Evolutionary conservation across 2,888 invertebrate species (phyloP).

Genomic region (Drosophila stalkeri): DNA sequence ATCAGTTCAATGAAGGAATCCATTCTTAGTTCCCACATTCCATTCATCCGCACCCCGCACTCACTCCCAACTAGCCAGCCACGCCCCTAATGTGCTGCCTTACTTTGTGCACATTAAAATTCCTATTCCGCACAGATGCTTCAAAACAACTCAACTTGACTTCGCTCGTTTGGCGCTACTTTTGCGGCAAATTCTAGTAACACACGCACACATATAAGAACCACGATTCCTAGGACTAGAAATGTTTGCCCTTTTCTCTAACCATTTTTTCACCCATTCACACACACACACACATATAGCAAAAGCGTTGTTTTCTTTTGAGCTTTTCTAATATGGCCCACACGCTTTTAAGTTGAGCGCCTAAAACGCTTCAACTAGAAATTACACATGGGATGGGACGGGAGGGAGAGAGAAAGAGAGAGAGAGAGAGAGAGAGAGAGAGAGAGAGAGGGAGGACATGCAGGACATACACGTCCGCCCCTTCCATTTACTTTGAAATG

Average conservation of each 20-base stretch:
- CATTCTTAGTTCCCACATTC: neutral
- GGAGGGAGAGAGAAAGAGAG: neutral
- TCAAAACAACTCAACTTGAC: slow-evolving; percentile 56
- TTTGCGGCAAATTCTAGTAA: slow-evolving; percentile 52
- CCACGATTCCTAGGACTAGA: neutral
- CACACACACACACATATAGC: too few species aligned
- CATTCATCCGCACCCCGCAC: neutral
- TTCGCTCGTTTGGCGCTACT: slow-evolving; percentile 67
- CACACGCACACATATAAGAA: neutral
- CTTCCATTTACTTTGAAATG: slow-evolving; percentile 63
- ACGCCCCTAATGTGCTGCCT: slow-evolving; percentile 1
- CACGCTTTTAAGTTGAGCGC: slow-evolving; percentile 64
- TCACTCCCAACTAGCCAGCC: neutral
- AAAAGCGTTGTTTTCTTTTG: slow-evolving; percentile 52
- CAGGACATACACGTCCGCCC: slow-evolving; percentile 4
- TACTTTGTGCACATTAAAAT: slow-evolving; percentile 2
- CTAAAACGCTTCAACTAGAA: slow-evolving; percentile 65
- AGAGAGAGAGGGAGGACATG: too few species aligned
- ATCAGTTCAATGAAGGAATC: neutral
- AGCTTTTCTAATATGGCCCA: slow-evolving; percentile 53
- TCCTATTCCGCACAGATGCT: slow-evolving; percentile 34
- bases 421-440: neutral
- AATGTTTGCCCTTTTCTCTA: neutral
- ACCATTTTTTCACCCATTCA: neutral
- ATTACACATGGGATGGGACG: neutral